Evolutionary conservation across 1,140 invertebrate species (phyloP).

Genomic region (Zaprionus nigranus): DNA sequence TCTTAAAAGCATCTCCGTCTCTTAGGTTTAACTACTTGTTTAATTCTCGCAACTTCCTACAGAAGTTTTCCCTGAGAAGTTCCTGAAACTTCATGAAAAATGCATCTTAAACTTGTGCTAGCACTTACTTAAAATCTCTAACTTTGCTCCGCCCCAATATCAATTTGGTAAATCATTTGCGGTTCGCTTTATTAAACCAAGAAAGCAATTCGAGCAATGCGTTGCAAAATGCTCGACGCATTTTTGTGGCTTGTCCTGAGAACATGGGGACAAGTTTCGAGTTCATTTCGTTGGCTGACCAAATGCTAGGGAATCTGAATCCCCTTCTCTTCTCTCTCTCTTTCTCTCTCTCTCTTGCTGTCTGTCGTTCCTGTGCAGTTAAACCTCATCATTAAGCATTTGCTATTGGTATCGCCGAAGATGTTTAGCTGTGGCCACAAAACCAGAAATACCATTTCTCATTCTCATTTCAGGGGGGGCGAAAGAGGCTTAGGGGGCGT

Average conservation of each 20-base stretch:
- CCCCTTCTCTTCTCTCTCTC: neutral
- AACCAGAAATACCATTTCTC: conserved; percentile 37
- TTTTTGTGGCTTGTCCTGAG: conserved; percentile 16
- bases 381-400: conserved; percentile 30
- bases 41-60: neutral
- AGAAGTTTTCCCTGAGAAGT: neutral
- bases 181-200: neutral
- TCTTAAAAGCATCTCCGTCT: neutral
- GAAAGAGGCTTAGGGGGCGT: neutral
- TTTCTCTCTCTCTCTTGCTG: neutral
- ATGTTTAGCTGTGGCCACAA: conserved; percentile 23
- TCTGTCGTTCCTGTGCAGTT: neutral
- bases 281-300: conserved; percentile 25
- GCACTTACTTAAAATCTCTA: neutral
- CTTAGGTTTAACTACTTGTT: neutral
- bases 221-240: neutral
- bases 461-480: conserved; percentile 34
- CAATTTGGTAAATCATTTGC: conserved; percentile 12
- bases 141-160: neutral
- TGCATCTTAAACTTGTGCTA: neutral
- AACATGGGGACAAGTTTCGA: neutral
- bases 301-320: conserved; percentile 15
- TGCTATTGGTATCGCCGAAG: conserved; percentile 3
- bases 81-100: neutral
- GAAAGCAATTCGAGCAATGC: neutral